phyloP scores from a whole-genome alignment of 2,888 invertebrate species.

The Ariolimax columbianus region DNA sequence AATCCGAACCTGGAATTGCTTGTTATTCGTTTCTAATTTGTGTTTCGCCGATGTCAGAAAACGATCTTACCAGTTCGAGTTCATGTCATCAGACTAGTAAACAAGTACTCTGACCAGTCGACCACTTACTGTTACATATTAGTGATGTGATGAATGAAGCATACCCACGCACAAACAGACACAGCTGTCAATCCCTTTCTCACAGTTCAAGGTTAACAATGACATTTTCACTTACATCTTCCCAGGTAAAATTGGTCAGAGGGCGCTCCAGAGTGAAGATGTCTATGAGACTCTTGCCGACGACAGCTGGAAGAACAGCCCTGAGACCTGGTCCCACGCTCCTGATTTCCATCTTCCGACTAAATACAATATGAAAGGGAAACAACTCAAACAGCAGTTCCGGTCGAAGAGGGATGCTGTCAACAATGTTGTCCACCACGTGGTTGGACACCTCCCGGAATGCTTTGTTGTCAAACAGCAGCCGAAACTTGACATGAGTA shows the following conservation, averaged over 20 bases:
- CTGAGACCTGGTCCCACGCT: constrained; percentile 75
- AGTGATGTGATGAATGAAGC: no score
- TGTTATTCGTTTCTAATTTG: no score
- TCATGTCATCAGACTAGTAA: no score
- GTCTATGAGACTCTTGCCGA: constrained; percentile 91
- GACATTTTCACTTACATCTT: constrained; percentile 86
- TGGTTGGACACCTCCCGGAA: constrained; percentile 58
- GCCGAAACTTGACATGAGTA: constrained; percentile 94
- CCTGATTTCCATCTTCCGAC: constrained; percentile 82
- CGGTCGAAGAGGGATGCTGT: constrained; percentile 63
- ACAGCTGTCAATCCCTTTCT: no score
- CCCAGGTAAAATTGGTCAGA: constrained; percentile 94
- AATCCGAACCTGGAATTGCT: no score
- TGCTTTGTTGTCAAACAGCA: constrained; percentile 91
- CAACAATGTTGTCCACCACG: constrained; percentile 54
- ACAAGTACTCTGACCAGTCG: no score
- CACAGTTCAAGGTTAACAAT: no score
- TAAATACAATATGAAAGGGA: constrained; percentile 97
- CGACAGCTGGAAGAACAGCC: constrained; percentile 72
- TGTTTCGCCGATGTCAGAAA: no score
- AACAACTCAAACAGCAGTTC: constrained; percentile 94
- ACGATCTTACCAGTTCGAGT: no score
- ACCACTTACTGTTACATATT: no score
- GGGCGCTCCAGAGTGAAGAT: constrained; percentile 95
- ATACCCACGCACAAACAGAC: no score